Conservation (phyloP, 2,888 invertebrate species). For the Lasius fuliginosus region DNA sequence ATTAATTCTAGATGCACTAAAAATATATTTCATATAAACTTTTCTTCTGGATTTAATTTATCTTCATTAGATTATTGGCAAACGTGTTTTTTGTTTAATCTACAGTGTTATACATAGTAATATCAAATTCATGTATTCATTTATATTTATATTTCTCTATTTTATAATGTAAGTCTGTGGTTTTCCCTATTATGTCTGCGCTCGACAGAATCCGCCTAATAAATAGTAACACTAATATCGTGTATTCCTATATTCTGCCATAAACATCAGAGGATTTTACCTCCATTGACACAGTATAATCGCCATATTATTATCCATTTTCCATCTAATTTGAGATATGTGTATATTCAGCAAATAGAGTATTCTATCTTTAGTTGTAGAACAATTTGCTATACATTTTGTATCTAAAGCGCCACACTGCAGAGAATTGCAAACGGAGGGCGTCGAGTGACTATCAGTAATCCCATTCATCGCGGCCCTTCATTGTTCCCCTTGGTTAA, state of each 20-base stretch:
- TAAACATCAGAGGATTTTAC: neutral
- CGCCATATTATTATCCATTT: constrained; percentile 6
- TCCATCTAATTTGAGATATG: neutral
- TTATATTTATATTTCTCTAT: constrained; percentile 7
- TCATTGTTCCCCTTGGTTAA: constrained; percentile 19
- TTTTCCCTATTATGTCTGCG: constrained; percentile 11
- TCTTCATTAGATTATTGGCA: neutral
- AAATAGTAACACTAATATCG: neutral
- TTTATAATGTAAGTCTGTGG: neutral
- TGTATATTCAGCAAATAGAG: constrained; percentile 2
- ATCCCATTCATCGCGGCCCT: constrained; percentile 47
- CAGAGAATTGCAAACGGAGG: constrained; percentile 16
- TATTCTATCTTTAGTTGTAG: neutral
- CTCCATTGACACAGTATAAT: neutral
- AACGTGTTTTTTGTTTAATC: neutral
- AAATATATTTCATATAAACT: neutral
- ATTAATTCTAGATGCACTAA: neutral
- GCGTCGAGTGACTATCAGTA: constrained; percentile 45
- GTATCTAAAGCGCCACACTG: neutral
- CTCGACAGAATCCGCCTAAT: neutral
- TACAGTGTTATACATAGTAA: neutral
- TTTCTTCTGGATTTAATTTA: neutral
- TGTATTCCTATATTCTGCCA: neutral
- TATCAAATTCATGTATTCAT: constrained; percentile 3
- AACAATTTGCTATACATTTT: constrained; percentile 15